Conservation (phyloP, 2,888 invertebrate genomes). For the Nomada lathburiana region DNA sequence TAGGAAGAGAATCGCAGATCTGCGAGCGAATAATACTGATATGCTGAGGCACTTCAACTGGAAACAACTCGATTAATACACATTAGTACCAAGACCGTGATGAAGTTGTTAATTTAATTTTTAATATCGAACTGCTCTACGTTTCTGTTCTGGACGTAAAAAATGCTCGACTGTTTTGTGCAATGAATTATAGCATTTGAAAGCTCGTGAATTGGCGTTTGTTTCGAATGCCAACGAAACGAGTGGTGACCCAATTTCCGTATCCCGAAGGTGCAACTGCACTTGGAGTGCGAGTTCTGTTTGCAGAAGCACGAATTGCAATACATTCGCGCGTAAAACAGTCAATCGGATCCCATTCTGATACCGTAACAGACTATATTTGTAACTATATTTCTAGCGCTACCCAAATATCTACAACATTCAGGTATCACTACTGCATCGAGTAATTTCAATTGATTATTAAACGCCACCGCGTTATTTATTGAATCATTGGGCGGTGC, state of each 20-base stretch:
- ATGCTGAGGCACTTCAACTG: too few relatives aligned
- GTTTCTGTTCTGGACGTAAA: not conserved
- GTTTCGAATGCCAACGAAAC: constrained; percentile 43
- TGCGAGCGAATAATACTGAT: too few relatives aligned
- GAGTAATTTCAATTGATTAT: too few relatives aligned
- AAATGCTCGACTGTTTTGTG: constrained; percentile 27
- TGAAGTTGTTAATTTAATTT: not conserved
- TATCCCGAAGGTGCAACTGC: not conserved
- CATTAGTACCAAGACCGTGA: not conserved
- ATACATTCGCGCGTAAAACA: not conserved
- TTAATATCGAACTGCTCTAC: not conserved
- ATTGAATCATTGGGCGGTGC: not conserved
- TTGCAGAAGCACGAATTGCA: not conserved
- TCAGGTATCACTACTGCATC: too few relatives aligned
- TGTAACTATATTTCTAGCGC: too few relatives aligned
- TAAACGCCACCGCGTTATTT: too few relatives aligned
- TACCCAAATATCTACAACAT: too few relatives aligned
- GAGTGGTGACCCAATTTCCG: constrained; percentile 19
- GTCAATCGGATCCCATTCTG: not conserved
- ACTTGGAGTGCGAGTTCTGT: not conserved
- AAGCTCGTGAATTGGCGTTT: constrained; percentile 16
- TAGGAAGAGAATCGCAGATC: too few relatives aligned
- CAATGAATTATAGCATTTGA: constrained; percentile 12
- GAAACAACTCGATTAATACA: not conserved
- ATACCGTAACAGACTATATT: not conserved